Evolutionary conservation across 2,888 invertebrate genomes (phyloP).

Genomic region (Lasioglossum calceatum): DNA sequence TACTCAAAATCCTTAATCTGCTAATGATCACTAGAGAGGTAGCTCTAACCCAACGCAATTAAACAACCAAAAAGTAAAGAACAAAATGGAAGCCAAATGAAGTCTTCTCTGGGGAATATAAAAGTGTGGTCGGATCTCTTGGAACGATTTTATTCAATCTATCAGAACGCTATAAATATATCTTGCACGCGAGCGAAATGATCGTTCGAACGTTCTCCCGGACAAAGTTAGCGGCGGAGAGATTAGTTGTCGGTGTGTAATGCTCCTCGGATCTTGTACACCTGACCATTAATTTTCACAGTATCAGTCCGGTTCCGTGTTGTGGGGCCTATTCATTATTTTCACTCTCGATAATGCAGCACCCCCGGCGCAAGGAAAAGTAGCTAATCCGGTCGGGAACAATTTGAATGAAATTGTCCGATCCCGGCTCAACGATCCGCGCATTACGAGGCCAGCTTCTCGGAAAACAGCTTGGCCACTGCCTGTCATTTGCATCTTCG

Average conservation of each 20-base stretch:
- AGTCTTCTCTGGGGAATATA: background rate
- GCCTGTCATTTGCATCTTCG: constrained; percentile 61
- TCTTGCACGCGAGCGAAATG: background rate
- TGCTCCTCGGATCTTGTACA: background rate
- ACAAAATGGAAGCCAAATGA: background rate
- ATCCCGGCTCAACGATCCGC: background rate
- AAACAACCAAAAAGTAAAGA: background rate
- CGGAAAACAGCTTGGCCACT: background rate
- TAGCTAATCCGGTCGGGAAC: constrained; percentile 19
- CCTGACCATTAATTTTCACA: background rate
- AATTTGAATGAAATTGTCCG: constrained; percentile 57
- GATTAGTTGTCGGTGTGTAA: background rate
- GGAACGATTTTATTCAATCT: background rate
- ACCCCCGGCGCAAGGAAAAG: constrained; percentile 31
- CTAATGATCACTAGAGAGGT: background rate
- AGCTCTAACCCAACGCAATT: background rate
- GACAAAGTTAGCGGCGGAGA: background rate
- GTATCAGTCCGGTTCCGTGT: constrained; percentile 10
- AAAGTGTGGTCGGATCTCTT: background rate
- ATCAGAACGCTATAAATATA: background rate
- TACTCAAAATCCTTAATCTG: too few relatives aligned
- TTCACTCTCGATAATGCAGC: constrained; percentile 37
- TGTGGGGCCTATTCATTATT: constrained; percentile 20
- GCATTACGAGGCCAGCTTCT: constrained; percentile 16
- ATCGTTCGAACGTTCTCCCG: background rate